Evolutionary conservation across 2,797 vertebrate genomes (phyloP).

Genomic region (Champsocephalus esox): DNA sequence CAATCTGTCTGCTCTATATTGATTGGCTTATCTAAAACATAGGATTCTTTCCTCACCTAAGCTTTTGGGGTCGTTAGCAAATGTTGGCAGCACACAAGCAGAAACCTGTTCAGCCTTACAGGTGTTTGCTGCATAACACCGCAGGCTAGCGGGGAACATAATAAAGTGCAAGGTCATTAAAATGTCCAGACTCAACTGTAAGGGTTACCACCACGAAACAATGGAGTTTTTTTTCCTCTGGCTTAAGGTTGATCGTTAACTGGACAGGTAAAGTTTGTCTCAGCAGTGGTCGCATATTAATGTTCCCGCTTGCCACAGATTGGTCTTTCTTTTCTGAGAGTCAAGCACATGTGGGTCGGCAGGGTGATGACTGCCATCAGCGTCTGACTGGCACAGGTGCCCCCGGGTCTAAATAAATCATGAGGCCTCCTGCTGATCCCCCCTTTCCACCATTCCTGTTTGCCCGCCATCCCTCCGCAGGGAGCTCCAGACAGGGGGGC

Average conservation of each 20-base stretch:
- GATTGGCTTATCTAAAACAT: slow-evolving; percentile 71
- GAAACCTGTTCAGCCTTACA: slow-evolving; percentile 34
- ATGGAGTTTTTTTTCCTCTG: slow-evolving; percentile 31
- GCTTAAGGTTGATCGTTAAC: slow-evolving; percentile 57
- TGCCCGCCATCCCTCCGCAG: slow-evolving; percentile 65
- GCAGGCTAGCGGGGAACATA: slow-evolving; percentile 9
- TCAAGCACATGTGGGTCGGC: slow-evolving; percentile 42
- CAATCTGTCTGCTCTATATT: slow-evolving; percentile 63
- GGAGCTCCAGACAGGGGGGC: slow-evolving; percentile 68
- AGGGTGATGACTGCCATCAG: slow-evolving; percentile 66
- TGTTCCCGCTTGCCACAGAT: slow-evolving; percentile 42
- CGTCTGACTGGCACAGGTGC: slow-evolving; percentile 75
- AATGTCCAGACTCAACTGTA: slow-evolving; percentile 13
- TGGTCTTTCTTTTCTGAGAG: slow-evolving; percentile 42
- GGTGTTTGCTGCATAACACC: slow-evolving; percentile 35
- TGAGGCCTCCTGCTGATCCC: slow-evolving; percentile 73
- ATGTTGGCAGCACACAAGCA: slow-evolving; percentile 26
- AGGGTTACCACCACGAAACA: slow-evolving; percentile 23
- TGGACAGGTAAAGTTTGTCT: slow-evolving; percentile 55
- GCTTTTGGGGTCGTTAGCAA: slow-evolving; percentile 41
- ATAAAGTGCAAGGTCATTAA: slow-evolving; percentile 37
- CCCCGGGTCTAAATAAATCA: slow-evolving; percentile 83
- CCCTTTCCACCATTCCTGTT: slow-evolving; percentile 49
- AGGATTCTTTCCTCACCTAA: slow-evolving; percentile 49
- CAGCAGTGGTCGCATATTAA: slow-evolving; percentile 48